Base-by-base conservation (phyloP, 2,888 invertebrate species). In the Cinara cedri region DNA sequence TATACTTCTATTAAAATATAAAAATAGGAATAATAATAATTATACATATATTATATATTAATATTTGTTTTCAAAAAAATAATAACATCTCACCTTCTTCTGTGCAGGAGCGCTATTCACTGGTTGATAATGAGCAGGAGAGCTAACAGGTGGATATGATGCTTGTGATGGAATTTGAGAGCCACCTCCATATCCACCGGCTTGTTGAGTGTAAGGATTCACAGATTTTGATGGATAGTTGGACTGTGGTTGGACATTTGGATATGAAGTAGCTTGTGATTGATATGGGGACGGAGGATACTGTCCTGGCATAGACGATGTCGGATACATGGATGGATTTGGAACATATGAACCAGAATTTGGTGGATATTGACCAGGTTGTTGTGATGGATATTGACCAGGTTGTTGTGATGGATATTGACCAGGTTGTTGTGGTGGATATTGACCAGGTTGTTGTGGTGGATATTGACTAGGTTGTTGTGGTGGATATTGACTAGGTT, bases 381-480 rank as follows among this genome's bases (percentile, higher is more conserved):
- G 83, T 3, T 82, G 82, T 62, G 82, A 82, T 19, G 82, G 81
- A 21, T 82, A 82, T 14, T 80, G 81, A 46, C 81, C 74, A 0
- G 83, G 82, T 72, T 81, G 82, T 13, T 83, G 82, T 19, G n/a
- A n/a, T 46, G 87, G 86, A 49, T 86, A 72, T 26, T 82, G 82
- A 54, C 63, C 66, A n/a, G n/a, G n/a, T n/a, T n/a, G n/a, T 21
- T 82, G 80, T 55, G 82, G 81, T n/a, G 83, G 82, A 72, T 82
- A 82, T n/a, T n/a, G n/a, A n/a, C 82, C 81, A 65, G 83, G 80
- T 63, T 83, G 82, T 9, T 82, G 68, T 8, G 83, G 85, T 16
- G 82, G 81, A 66, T 81, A 82, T 16, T 81, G 81, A 46, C 81
- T 72, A 0, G 83, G 81, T 72, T 82, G 82, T 3, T 82, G 82